Conservation (phyloP, 2,888 invertebrate genomes). For the Torymus aiolomorphi region DNA sequence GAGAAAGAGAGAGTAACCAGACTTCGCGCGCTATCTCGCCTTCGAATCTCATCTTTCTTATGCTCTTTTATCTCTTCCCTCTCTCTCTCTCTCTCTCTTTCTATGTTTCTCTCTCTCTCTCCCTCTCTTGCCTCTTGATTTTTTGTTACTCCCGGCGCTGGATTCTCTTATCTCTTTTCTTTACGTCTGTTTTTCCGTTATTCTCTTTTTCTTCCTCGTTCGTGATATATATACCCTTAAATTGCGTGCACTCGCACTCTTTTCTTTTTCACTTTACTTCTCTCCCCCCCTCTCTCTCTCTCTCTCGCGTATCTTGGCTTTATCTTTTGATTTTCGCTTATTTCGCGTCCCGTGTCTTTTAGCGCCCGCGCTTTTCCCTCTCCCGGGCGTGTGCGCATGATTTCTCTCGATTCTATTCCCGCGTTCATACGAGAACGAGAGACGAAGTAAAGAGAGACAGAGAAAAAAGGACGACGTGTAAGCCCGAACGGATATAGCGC, state of each 20-base stretch:
- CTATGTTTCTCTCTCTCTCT: constrained; percentile 25
- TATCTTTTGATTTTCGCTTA: constrained; percentile 46
- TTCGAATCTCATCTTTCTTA: constrained; percentile 55
- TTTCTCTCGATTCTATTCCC: constrained; percentile 50
- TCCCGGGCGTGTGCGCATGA: neutral
- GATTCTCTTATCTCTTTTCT: constrained; percentile 62
- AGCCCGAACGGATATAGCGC: constrained; percentile 46
- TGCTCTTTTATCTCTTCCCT: constrained; percentile 42
- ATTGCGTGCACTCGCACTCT: constrained; percentile 12
- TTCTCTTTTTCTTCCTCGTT: constrained; percentile 25
- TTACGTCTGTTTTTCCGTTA: constrained; percentile 59
- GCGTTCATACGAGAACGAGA: neutral
- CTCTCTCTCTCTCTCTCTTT: constrained; percentile 20
- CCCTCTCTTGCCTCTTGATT: constrained; percentile 46
- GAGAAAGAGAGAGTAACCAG: constrained; percentile 42
- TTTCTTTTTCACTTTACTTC: constrained; percentile 6
- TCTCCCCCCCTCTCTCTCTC: neutral
- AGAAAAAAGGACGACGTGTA: constrained; percentile 37
- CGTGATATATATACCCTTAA: constrained; percentile 23
- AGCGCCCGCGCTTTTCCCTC: neutral
- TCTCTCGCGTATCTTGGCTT: neutral
- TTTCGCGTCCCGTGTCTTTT: constrained; percentile 46
- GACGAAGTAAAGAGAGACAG: neutral
- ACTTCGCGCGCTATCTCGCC: constrained; percentile 47
- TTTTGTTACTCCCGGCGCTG: constrained; percentile 58